Evolutionary conservation across 2,797 vertebrate species (phyloP), one percentile per base, ranked within the genome.

Genomic region (Psittacula derbiana): DNA sequence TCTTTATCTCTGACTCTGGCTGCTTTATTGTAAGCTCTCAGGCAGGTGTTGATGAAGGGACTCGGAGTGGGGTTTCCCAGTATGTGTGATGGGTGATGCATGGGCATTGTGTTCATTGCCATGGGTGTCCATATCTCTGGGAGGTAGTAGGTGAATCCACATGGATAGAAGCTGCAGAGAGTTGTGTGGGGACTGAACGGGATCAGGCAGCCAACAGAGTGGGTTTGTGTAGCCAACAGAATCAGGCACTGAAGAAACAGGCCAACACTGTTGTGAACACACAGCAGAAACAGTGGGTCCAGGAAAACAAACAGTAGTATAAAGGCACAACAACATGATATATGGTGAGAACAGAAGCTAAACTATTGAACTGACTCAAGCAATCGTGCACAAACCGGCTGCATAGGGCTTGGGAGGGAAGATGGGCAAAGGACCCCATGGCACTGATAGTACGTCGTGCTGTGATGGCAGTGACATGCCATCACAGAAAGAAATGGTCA

Each of bases 1-100:
- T 92, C 85, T 71, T 78, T 82, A 6, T 66, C 75, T 60, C 75
- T 53, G 53, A 19, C 61, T 92, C 67, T 57, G 47, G 17, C 71
- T 86, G 65, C 16, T 49, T 69, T 49, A 23, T 64, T 69, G 57
- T 18, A 50, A 88, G 70, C 49, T 49, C 57, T 49, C 2, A 3
- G 43, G 73, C 66, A 72, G 86, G 73, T 72, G 50, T 15, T 78
- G 81, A 18, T 27, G 66, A 71, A 72, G 41, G 31, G 58, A 30
- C 4, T 0, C 0, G 58, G 47, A 85, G 23, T 0, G 4, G 80
- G 60, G 71, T 79, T 91, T 36, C 89, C 78, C 74, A 15, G 6
- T 0, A 5, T 2, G 4, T 0, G 1, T 10, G 40, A 28, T 0
- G 1, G 9, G 17, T 67, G 47, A 1, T 23, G 53, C 53, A 58